phyloP scores from a whole-genome alignment of 2,113 vertebrate genomes.

The Rhizomys pruinosus region DNA sequence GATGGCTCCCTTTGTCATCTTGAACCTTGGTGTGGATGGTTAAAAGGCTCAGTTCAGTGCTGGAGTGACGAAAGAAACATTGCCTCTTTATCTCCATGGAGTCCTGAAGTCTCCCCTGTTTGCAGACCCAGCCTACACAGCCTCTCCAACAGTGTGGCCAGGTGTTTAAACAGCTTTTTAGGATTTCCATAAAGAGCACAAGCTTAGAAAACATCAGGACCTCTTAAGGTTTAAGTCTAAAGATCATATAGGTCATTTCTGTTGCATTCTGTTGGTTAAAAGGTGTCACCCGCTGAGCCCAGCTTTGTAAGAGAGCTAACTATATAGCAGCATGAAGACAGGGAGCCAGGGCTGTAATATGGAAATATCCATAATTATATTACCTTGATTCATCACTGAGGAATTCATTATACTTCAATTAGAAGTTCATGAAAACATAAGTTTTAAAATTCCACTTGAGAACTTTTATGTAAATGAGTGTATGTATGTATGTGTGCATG shows the following conservation, averaged over 20 bases:
- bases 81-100: neutral
- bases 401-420: neutral
- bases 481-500: neutral
- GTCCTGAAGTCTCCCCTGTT: neutral
- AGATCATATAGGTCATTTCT: neutral
- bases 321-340: neutral
- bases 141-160: neutral
- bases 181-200: neutral
- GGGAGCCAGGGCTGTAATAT: neutral
- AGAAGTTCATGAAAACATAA: constrained; percentile 8
- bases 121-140: too few relatives aligned
- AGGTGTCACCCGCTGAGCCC: neutral
- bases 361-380: constrained; percentile 13
- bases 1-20: neutral
- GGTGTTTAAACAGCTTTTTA: neutral
- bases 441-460: neutral
- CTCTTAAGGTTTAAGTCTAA: neutral
- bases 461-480: neutral
- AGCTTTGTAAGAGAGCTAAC: neutral
- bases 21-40: neutral
- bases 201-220: neutral
- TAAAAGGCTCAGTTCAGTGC: neutral
- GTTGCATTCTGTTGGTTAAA: neutral
- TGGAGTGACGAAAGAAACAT: neutral
- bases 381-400: neutral